phyloP scores from a whole-genome alignment of 1,140 invertebrate species.

The Macrocentrus cingulum region DNA sequence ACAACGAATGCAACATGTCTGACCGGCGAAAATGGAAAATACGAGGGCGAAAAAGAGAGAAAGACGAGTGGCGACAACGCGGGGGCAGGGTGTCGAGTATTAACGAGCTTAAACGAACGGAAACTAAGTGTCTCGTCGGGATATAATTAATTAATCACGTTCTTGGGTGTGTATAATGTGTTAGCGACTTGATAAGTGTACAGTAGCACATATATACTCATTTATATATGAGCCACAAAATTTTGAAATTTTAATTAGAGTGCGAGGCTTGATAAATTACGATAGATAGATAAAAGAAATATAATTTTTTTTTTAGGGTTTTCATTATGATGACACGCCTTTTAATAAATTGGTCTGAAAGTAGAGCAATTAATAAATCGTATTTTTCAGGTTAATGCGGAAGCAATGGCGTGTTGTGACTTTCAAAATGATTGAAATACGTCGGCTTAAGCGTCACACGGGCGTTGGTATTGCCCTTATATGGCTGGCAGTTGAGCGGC shows the following conservation, averaged over 20 bases:
- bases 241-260: too few species aligned
- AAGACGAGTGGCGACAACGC: slow-evolving; percentile 29
- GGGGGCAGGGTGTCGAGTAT: slow-evolving; percentile 42
- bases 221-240: background rate
- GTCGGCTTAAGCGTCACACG: background rate
- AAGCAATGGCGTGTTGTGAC: too few species aligned
- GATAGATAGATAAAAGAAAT: too few species aligned
- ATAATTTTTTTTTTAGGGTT: too few species aligned
- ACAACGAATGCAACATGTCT: slow-evolving; percentile 3
- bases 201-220: slow-evolving; percentile 30
- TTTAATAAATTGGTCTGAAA: too few species aligned
- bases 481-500: slow-evolving; percentile 23
- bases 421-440: slow-evolving; percentile 9
- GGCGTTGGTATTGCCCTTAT: slow-evolving; percentile 9
- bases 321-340: too few species aligned
- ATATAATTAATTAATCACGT: slow-evolving; percentile 61
- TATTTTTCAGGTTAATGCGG: too few species aligned
- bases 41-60: background rate
- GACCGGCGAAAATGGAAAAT: background rate
- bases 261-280: too few species aligned
- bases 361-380: too few species aligned
- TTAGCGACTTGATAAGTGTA: slow-evolving; percentile 42
- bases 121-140: slow-evolving; percentile 58
- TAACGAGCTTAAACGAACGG: slow-evolving; percentile 59
- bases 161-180: slow-evolving; percentile 45